phyloP scores from a whole-genome alignment of 2,888 invertebrate genomes.

The Drosophila macrothrix region DNA sequence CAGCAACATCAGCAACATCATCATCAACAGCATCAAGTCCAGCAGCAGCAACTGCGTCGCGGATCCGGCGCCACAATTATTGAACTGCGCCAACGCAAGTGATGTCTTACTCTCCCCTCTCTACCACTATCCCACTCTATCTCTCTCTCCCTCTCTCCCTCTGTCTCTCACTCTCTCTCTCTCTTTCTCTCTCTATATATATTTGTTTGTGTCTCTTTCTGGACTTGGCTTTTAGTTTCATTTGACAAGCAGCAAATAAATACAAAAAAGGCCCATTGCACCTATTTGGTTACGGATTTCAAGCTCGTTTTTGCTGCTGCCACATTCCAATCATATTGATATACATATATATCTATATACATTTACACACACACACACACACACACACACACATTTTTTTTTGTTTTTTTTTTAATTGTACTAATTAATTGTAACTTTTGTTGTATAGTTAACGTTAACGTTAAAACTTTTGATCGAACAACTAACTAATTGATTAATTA shows the following conservation, averaged over 20 bases:
- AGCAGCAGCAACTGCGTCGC: slow-evolving; percentile 77
- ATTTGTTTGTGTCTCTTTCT: background rate
- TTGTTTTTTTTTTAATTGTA: slow-evolving; percentile 51
- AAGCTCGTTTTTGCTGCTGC: slow-evolving; percentile 32
- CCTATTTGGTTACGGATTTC: slow-evolving; percentile 17
- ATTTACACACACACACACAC: background rate
- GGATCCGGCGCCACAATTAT: slow-evolving; percentile 87
- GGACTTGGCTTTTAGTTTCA: slow-evolving; percentile 84
- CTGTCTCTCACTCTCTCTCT: background rate
- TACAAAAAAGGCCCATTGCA: slow-evolving; percentile 78
- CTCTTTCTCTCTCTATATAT: background rate
- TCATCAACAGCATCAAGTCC: slow-evolving; percentile 38
- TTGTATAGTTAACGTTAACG: slow-evolving; percentile 71
- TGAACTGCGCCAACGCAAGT: slow-evolving; percentile 86
- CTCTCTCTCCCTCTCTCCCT: background rate
- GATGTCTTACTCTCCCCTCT: slow-evolving; percentile 16
- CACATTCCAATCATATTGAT: slow-evolving; percentile 26
- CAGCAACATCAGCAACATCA: slow-evolving; percentile 57
- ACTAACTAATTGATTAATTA: slow-evolving; percentile 64
- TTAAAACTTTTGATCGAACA: slow-evolving; percentile 31
- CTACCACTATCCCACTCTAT: background rate
- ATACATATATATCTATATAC: slow-evolving; percentile 20
- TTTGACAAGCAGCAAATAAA: slow-evolving; percentile 85
- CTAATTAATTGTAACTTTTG: slow-evolving; percentile 69
- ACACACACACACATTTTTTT: slow-evolving; percentile 17